phyloP scores from a whole-genome alignment of 1,140 invertebrate genomes.

The Drosophila rhopaloa region DNA sequence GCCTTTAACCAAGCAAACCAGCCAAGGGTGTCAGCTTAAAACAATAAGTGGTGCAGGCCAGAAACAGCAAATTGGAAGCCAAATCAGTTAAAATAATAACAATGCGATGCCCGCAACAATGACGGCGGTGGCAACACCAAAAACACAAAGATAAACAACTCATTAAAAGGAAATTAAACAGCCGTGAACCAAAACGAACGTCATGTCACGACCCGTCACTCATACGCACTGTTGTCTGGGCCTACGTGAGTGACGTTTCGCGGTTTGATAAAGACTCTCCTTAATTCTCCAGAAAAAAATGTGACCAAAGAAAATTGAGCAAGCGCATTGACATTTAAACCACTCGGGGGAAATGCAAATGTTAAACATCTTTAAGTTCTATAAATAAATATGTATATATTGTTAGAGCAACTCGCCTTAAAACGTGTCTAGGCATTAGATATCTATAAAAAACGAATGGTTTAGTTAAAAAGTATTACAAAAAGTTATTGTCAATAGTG shows the following conservation, averaged over 20 bases:
- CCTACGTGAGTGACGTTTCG: slow-evolving; percentile 60
- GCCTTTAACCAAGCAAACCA: slow-evolving; percentile 32
- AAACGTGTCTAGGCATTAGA: slow-evolving; percentile 45
- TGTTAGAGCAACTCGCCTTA: slow-evolving; percentile 7
- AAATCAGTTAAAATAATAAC: slow-evolving; percentile 68
- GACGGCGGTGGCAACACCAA: slow-evolving; percentile 23
- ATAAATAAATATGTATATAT: slow-evolving; percentile 4
- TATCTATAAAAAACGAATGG: neutral
- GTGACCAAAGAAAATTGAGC: slow-evolving; percentile 14
- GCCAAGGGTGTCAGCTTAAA: slow-evolving; percentile 40
- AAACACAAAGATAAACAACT: slow-evolving; percentile 74
- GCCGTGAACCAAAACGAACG: slow-evolving; percentile 60
- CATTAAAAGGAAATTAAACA: slow-evolving; percentile 79
- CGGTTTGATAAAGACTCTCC: slow-evolving; percentile 45
- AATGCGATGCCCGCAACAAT: slow-evolving; percentile 36
- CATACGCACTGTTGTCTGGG: slow-evolving; percentile 65
- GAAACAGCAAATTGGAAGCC: slow-evolving; percentile 23
- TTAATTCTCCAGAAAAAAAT: slow-evolving; percentile 20
- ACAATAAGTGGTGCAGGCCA: slow-evolving; percentile 21
- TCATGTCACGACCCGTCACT: slow-evolving; percentile 70
- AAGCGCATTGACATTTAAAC: slow-evolving; percentile 12
- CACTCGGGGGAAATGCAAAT: neutral
- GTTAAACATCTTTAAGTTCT: neutral
- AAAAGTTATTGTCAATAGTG: slow-evolving; percentile 14
- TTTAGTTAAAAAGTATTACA: slow-evolving; percentile 2